Conservation (phyloP, 2,888 invertebrate species). For the Caenorhabditis imperialis region DNA sequence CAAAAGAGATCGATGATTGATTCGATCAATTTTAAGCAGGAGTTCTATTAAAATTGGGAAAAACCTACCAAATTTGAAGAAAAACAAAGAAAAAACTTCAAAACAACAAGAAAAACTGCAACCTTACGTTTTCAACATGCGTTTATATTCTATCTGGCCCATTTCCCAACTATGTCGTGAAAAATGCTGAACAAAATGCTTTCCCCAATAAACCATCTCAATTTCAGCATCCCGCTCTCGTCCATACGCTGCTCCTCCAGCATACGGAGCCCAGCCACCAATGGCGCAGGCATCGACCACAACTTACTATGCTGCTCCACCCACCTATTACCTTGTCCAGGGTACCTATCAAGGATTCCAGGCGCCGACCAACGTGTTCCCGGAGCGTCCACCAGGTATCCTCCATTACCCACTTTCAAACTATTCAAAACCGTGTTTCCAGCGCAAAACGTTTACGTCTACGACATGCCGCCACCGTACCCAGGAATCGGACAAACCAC, state of each 20-base stretch:
- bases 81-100: no score
- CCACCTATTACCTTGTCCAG: slow-evolving; percentile 68
- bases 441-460: slow-evolving; percentile 76
- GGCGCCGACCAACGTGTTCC: slow-evolving; percentile 75
- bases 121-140: no score
- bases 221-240: slow-evolving; percentile 76
- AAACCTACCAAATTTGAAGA: no score
- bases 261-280: slow-evolving; percentile 69
- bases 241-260: slow-evolving; percentile 75
- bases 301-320: slow-evolving; percentile 74
- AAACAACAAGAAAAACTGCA: no score
- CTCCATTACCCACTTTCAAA: slow-evolving; percentile 6
- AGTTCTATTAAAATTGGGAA: no score
- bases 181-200: neutral
- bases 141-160: no score
- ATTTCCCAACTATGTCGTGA: no score
- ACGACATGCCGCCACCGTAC: slow-evolving; percentile 78
- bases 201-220: neutral
- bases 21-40: no score
- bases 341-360: slow-evolving; percentile 74
- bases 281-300: slow-evolving; percentile 68
- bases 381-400: slow-evolving; percentile 75
- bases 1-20: neutral
- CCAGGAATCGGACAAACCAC: slow-evolving; percentile 69
- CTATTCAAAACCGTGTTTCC: slow-evolving; percentile 24